A percentile compares a stretch with the other conserved stretches of the same genome.
Evolutionary conservation across 2,113 vertebrate genomes (phyloP).

Genomic region (Aplodontia rufa): DNA sequence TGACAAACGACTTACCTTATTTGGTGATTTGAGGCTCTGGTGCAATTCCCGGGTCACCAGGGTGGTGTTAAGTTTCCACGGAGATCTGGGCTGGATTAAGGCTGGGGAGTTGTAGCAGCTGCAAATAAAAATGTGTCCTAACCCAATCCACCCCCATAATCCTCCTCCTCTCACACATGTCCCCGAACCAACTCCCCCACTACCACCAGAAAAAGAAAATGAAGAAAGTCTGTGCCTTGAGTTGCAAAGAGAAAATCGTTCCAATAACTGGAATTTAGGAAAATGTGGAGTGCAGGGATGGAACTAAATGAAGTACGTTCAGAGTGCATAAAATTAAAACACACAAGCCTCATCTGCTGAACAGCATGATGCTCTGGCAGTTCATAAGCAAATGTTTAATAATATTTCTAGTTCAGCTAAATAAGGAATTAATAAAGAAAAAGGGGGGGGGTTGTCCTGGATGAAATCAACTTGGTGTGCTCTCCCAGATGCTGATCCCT

Average conservation of each 20-base stretch:
- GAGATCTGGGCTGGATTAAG: constrained; percentile 67
- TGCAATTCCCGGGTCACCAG: constrained; percentile 72
- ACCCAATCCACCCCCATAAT: constrained; percentile 23
- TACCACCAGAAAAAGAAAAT: constrained; percentile 2
- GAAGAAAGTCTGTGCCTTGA: constrained; percentile 49
- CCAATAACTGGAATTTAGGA: constrained; percentile 14
- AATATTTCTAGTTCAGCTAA: constrained; percentile 70
- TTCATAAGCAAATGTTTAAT: constrained; percentile 72
- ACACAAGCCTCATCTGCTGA: constrained; percentile 63
- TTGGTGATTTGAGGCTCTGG: constrained; percentile 65
- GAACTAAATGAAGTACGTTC: constrained; percentile 18
- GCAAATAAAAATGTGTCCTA: constrained; percentile 74
- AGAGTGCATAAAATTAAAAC: constrained; percentile 65
- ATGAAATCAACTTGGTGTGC: neutral
- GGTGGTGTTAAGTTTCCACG: constrained; percentile 62
- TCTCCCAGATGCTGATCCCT: neutral
- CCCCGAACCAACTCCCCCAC: neutral
- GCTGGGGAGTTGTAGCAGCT: constrained; percentile 49
- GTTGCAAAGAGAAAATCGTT: constrained; percentile 29
- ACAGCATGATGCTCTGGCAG: constrained; percentile 56
- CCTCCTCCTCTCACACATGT: constrained; percentile 56
- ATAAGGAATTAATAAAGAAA: constrained; percentile 69
- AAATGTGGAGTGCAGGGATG: constrained; percentile 31
- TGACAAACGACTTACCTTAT: constrained; percentile 78
- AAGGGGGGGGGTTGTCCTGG: constrained; percentile 39